Base-by-base conservation (phyloP, 2,888 invertebrate genomes). In the Drosophila peninsularis region DNA sequence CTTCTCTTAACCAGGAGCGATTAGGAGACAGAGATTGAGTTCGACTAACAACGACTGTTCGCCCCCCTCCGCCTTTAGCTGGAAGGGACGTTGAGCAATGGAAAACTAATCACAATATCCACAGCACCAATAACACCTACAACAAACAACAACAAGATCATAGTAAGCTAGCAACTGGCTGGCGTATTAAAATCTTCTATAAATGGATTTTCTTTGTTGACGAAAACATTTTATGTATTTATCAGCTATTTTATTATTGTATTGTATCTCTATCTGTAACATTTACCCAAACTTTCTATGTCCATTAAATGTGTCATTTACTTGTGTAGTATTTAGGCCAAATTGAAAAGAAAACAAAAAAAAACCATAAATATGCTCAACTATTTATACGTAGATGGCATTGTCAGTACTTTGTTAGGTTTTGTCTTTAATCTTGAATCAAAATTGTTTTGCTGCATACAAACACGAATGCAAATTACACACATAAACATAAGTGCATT, bases 71-170 rank as follows among this genome's bases (percentile, higher is more conserved):
- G 63, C 90, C 94, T 19, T 94, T 89, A 94, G 50, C 93, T 92
- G 96, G 96, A 92, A 94, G 95, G 94, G 96, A 95, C 93, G 95
- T 95, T 90, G 95, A 95, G 92, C 92, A 84, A 82, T 54, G 64
- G 50, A 71, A 69, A 72, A 69, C 65, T 69, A 84, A 67, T 60
- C 61, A 71, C 47, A 60, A 62, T 60, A 61, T 19, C 57, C 61
- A 55, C 49, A 62, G 62, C 62, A 58, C 62, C 66, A 61, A 64
- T 57, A 74, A 58, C 62, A 78, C 49, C 67, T 55, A 37, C 63
- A n/a, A n/a, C 47, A 47, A 57, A 52, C 58, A 71, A 54, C 57
- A 72, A 52, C 39, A 72, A 54, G 45, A 53, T 45, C 71, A 49
- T 50, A 50, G 67, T 49, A 30, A 52, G 34, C 41, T 21, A 10